phyloP scores from a whole-genome alignment of 2,113 vertebrate species.

The Cnemophilus loriae region DNA sequence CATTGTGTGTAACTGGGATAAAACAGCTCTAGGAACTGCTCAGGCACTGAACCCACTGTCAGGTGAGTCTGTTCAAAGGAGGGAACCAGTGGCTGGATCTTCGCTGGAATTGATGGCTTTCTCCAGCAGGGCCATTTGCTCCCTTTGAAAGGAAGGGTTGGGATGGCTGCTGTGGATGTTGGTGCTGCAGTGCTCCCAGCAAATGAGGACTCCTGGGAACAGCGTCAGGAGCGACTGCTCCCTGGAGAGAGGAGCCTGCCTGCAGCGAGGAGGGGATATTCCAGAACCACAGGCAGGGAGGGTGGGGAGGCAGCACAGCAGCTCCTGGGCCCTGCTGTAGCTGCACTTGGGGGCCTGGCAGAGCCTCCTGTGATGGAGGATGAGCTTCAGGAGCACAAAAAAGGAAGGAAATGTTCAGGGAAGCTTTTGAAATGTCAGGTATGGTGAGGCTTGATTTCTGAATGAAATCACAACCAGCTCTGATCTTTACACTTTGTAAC shows the following conservation, averaged over 20 bases:
- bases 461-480: neutral
- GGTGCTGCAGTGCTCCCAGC: neutral
- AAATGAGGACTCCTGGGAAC: neutral
- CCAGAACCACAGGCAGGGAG: too few relatives aligned
- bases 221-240: accelerated
- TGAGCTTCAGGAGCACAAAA: neutral
- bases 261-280: too few relatives aligned
- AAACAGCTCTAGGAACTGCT: neutral
- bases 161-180: neutral
- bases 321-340: neutral
- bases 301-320: neutral
- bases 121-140: neutral
- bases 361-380: too few relatives aligned
- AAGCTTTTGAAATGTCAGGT: neutral
- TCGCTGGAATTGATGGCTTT: neutral
- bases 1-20: neutral
- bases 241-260: neutral
- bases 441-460: neutral
- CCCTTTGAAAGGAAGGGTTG: neutral
- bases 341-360: too few relatives aligned
- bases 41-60: neutral
- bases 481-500: neutral
- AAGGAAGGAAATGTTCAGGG: too few relatives aligned
- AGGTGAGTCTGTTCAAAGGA: neutral
- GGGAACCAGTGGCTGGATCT: neutral